A percentile compares a stretch with the other conserved stretches of the same genome.
Conservation (phyloP, 37 sponge, comb jelly and placozoan genomes). For the Spongilla lacustris region DNA sequence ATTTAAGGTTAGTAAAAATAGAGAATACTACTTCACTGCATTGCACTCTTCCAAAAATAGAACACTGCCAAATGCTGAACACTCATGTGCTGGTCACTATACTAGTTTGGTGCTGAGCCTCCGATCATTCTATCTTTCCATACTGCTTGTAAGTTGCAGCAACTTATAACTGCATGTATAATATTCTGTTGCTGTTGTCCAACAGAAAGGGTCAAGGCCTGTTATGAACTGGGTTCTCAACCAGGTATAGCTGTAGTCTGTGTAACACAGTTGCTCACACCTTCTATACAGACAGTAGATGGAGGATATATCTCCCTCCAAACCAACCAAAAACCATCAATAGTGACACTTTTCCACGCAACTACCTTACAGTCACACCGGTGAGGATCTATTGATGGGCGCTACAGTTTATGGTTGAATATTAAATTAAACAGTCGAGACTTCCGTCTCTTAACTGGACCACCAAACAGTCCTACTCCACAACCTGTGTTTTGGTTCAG, state of each 20-base stretch:
- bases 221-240: conserved; percentile 10
- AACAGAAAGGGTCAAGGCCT: neutral
- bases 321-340: conserved; percentile 52
- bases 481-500: conserved; percentile 84
- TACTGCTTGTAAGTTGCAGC: conserved; percentile 46
- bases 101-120: conserved; percentile 41
- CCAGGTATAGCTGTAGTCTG: neutral
- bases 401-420: neutral
- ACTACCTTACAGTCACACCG: conserved; percentile 68
- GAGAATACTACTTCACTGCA: too few relatives aligned
- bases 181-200: neutral
- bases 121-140: conserved; percentile 56
- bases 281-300: conserved; percentile 39
- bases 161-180: neutral
- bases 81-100: conserved; percentile 70
- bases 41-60: conserved; percentile 13
- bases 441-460: conserved; percentile 73
- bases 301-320: conserved; percentile 69
- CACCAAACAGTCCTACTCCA: conserved; percentile 58
- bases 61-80: conserved; percentile 90
- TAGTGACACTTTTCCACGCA: conserved; percentile 73
- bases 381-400: conserved; percentile 2
- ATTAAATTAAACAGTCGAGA: conserved; percentile 59
- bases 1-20: conserved; percentile 50
- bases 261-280: neutral